Base-by-base conservation (phyloP, 2,797 vertebrate species). In the Tangara arthus region DNA sequence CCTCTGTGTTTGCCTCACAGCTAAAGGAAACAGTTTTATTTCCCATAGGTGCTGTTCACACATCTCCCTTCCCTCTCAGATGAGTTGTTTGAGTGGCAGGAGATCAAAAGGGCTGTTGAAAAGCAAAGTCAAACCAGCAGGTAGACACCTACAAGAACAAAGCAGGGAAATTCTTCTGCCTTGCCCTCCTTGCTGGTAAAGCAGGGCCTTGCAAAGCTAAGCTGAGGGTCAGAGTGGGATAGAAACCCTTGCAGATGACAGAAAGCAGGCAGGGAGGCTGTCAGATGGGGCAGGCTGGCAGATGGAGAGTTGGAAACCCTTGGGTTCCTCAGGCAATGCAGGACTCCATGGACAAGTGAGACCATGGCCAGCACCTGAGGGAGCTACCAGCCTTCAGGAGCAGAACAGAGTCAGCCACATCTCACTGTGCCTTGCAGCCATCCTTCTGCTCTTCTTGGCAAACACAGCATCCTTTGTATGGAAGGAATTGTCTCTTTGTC, bases 1-100 rank as follows among this genome's bases (percentile, higher is more conserved):
- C 16, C 27, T 50, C 77, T 42, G 1, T 14, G 27, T 44, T 60
- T 46, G 16, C 37, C 39, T 39, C 17, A 0, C 50, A 18, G 34
- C 1, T 16, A 10, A 28, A 75, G 41, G 11, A 37, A 52, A 35
- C 1, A 1, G 0, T 0, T 57, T 60, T 5, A 2, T 59, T 60
- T 53, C 56, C 23, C 15, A 0, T 6, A 18, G 17, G 0, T 44
- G 8, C 6, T 55, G n/a, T 12, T 69, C 39, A 6, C 28, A 21
- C 15, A 4, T 11, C 26, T 72, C 35, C 52, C 39, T 69, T 65
- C 44, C 50, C 49, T 82, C 72, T 28, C 49, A 7, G 32, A 6
- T 3, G 55, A 55, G 56, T 65, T 56, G 2, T 46, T 21, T 12
- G 15, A n/a, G 63, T 3, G 2, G 41, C 11, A 84, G 12, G 32